phyloP scores from a whole-genome alignment of 1,140 invertebrate species.

The silkworm (Bombyx mori) region DNA sequence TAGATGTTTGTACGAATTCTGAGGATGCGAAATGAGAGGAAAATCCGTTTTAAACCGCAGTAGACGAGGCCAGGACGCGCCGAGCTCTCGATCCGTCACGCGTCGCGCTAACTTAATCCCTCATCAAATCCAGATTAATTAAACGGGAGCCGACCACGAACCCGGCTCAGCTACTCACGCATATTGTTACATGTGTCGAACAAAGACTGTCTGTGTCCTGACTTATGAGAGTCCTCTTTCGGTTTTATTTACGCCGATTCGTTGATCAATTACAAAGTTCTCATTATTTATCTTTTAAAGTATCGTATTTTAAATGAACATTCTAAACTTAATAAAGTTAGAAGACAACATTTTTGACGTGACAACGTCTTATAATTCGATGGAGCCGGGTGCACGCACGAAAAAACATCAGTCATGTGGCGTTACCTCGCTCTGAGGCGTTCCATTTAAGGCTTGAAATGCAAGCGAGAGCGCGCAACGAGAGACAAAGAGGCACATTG shows the following conservation, averaged over 20 bases:
- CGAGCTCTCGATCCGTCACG: conserved; percentile 60
- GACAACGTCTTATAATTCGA: too few relatives aligned
- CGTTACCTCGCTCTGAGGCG: too few relatives aligned
- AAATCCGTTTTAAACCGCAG: conserved; percentile 59
- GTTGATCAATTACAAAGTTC: background rate
- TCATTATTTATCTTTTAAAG: too few relatives aligned
- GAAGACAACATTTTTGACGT: background rate
- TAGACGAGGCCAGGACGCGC: conserved; percentile 35
- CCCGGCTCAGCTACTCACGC: conserved; percentile 27
- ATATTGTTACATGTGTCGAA: conserved; percentile 26
- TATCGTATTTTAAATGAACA: background rate
- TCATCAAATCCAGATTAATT: conserved; percentile 69
- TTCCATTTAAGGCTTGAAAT: too few relatives aligned
- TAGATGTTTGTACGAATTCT: conserved; percentile 50
- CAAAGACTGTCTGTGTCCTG: conserved; percentile 6
- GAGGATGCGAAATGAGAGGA: conserved; percentile 45
- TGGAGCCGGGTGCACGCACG: background rate
- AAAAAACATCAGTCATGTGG: too few relatives aligned
- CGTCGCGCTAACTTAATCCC: conserved; percentile 59
- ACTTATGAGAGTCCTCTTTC: background rate
- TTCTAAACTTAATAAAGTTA: background rate
- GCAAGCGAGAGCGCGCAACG: too few relatives aligned
- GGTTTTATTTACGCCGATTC: background rate
- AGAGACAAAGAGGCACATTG: too few relatives aligned
- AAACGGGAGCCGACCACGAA: conserved; percentile 54